These are phyloP conservation scores for Falco naumanni DNA, from an alignment of 2,797 vertebrate genomes.

Conservation along the genomic window DNA sequence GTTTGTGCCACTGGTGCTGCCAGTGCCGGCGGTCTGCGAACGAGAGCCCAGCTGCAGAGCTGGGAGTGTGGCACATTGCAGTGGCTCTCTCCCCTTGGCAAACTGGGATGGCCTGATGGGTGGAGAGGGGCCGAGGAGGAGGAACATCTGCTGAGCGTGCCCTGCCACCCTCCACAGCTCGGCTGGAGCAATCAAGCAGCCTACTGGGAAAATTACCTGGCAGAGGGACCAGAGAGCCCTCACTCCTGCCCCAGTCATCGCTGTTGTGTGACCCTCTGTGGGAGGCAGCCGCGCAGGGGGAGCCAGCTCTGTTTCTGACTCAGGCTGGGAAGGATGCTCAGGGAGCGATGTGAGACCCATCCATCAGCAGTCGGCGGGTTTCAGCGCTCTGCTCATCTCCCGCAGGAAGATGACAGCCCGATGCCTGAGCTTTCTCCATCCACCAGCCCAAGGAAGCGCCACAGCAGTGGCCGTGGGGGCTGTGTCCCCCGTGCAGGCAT, in stretches of 20 bases:
- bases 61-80: rapidly evolving
- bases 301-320: background rate
- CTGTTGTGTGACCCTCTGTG: rapidly evolving
- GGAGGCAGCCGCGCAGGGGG: background rate
- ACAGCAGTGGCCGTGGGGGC: rapidly evolving
- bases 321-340: background rate
- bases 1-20: rapidly evolving
- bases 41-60: background rate
- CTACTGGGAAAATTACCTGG: background rate
- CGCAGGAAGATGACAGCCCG: background rate
- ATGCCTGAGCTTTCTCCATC: background rate
- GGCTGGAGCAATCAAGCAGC: background rate
- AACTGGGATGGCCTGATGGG: rapidly evolving
- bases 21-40: rapidly evolving
- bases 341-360: background rate
- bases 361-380: background rate
- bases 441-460: background rate
- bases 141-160: rapidly evolving
- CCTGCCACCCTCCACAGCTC: background rate
- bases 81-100: background rate
- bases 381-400: background rate
- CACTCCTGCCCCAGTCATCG: rapidly evolving
- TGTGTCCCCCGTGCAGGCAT: rapidly evolving
- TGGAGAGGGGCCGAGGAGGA: background rate
- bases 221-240: background rate